Evolutionary conservation across 2,888 invertebrate species (phyloP).

Genomic region (Dioctria linearis): DNA sequence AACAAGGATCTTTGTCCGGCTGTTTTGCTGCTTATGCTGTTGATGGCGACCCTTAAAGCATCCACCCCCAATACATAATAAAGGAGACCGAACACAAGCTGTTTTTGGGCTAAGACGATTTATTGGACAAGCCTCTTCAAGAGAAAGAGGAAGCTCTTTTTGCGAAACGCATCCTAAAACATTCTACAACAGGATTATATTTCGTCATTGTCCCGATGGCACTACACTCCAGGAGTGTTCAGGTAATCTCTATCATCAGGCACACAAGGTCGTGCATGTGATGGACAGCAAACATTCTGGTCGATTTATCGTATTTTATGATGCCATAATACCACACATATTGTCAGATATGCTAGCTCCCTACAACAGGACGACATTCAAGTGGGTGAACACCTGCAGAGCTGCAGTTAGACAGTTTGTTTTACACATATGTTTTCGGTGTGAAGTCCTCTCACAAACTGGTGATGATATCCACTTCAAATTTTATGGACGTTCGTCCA

Average conservation of each 20-base stretch:
- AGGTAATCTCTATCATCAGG: constrained; percentile 36
- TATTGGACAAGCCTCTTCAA: constrained; percentile 23
- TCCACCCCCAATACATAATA: constrained; percentile 20
- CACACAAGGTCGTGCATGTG: constrained; percentile 11
- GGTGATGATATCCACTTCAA: constrained; percentile 27
- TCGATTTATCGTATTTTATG: constrained; percentile 47
- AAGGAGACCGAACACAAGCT: constrained; percentile 32
- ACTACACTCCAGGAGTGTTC: constrained; percentile 41
- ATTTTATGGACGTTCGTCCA: constrained; percentile 21
- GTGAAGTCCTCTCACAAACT: background rate
- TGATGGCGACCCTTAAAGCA: constrained; percentile 3
- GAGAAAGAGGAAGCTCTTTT: constrained; percentile 1
- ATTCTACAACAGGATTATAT: background rate
- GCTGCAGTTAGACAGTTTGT: background rate
- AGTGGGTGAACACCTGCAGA: constrained; percentile 1
- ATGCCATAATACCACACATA: constrained; percentile 31
- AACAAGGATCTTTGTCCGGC: background rate
- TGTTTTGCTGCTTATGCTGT: constrained; percentile 4
- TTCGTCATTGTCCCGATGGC: constrained; percentile 21
- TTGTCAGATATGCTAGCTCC: constrained; percentile 33
- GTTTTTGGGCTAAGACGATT: constrained; percentile 34
- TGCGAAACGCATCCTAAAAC: constrained; percentile 16
- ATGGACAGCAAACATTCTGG: constrained; percentile 47
- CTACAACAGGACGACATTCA: background rate
- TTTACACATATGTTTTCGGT: constrained; percentile 2